A percentile compares a stretch with the other conserved stretches of the same genome.
These are phyloP conservation scores for Meriones unguiculatus DNA, from an alignment of 2,113 vertebrate species.

Conservation along the genomic window DNA sequence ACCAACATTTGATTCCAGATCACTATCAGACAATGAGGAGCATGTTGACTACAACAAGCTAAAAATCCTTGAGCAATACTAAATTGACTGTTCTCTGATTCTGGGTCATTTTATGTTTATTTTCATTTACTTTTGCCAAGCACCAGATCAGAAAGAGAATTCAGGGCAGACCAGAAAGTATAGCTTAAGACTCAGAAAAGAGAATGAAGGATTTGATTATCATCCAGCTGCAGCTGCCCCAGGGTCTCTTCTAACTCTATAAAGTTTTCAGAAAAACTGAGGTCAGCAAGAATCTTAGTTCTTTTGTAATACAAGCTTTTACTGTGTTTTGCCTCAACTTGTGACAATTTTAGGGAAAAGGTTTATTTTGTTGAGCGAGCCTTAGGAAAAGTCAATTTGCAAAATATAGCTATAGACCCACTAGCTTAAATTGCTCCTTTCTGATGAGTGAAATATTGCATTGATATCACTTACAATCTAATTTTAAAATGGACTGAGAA, in stretches of 20 bases:
- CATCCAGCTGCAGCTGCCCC: not conserved
- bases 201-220: not conserved
- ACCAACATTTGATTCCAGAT: not conserved
- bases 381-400: not conserved
- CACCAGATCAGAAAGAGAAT: not conserved
- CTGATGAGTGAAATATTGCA: not conserved
- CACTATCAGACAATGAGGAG: not conserved
- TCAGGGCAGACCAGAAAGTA: not conserved
- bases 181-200: not conserved
- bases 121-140: not conserved
- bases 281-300: not conserved
- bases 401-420: conserved; percentile 25
- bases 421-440: conserved; percentile 10
- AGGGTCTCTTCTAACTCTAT: not conserved
- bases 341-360: not conserved
- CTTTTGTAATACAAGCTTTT: not conserved
- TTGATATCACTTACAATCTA: conserved; percentile 8
- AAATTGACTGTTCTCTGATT: not conserved
- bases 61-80: not conserved
- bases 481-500: conserved; percentile 16
- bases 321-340: conserved; percentile 27
- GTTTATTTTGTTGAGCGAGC: not conserved
- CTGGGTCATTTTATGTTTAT: not conserved
- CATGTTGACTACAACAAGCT: not conserved
- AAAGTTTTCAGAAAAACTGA: not conserved